These are phyloP conservation scores for Camelus bactrianus DNA, from an alignment of 2,113 vertebrate genomes.

Conservation along the genomic window DNA sequence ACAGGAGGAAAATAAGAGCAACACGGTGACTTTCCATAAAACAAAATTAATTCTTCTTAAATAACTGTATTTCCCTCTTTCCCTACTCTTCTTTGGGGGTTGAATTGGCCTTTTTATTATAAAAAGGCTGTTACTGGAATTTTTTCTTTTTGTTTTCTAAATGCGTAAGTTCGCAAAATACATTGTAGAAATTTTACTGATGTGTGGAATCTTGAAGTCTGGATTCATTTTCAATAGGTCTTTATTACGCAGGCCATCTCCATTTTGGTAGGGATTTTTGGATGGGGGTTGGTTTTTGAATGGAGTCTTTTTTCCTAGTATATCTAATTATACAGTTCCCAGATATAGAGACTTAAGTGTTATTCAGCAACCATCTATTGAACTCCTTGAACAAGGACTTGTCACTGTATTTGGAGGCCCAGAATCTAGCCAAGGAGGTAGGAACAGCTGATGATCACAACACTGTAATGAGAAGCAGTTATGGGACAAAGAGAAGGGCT, in stretches of 20 bases:
- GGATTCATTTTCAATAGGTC: background rate
- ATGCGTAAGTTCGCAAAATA: background rate
- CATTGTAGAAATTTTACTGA: background rate
- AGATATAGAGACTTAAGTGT: background rate
- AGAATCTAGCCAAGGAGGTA: background rate
- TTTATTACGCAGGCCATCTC: background rate
- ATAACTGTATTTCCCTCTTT: background rate
- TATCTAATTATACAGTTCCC: background rate
- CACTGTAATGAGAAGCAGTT: background rate
- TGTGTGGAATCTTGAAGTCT: background rate
- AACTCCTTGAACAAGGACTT: background rate
- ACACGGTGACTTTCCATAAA: background rate
- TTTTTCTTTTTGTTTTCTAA: background rate
- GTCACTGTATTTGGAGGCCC: background rate
- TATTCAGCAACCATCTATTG: background rate
- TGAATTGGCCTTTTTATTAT: background rate
- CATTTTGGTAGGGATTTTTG: conserved; percentile 1
- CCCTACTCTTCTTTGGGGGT: background rate
- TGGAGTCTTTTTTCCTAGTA: background rate
- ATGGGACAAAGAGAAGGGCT: background rate
- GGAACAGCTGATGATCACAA: background rate
- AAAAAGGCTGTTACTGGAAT: background rate
- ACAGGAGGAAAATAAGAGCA: background rate
- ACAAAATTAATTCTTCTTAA: background rate
- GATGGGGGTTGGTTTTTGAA: background rate